These are phyloP conservation scores for Neodiprion virginianus DNA, from an alignment of 1,140 invertebrate species.

Conservation along the genomic window DNA sequence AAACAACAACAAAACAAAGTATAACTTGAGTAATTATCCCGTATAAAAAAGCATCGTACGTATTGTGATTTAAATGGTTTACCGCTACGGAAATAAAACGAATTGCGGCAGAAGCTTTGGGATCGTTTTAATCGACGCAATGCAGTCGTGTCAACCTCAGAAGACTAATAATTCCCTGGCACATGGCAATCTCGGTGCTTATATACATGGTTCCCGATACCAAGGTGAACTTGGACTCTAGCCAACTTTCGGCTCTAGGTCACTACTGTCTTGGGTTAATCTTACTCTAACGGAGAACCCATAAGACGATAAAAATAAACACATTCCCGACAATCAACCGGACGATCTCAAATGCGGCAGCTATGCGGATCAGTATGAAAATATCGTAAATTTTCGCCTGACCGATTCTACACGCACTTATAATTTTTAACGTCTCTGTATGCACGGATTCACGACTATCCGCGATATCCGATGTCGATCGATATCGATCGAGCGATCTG, in stretches of 20 bases:
- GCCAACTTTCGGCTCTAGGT: slow-evolving; percentile 53
- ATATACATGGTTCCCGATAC: slow-evolving; percentile 48
- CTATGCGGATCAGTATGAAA: neutral
- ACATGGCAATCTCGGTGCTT: slow-evolving; percentile 52
- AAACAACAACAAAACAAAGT: slow-evolving; percentile 24
- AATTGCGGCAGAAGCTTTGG: neutral
- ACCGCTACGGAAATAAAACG: too few relatives aligned
- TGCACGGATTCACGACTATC: too few relatives aligned
- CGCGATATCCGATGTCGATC: too few relatives aligned
- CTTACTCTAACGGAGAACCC: slow-evolving; percentile 21
- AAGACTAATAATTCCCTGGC: slow-evolving; percentile 51
- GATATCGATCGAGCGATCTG: too few relatives aligned
- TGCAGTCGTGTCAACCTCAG: slow-evolving; percentile 53
- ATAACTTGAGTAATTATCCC: neutral
- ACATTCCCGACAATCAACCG: neutral
- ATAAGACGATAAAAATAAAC: neutral
- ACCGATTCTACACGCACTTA: too few relatives aligned
- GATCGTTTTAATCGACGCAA: slow-evolving; percentile 47
- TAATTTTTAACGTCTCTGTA: too few relatives aligned
- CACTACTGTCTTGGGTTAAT: slow-evolving; percentile 45
- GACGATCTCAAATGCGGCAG: neutral
- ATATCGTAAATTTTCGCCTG: neutral
- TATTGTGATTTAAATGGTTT: too few relatives aligned
- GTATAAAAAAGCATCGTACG: slow-evolving; percentile 27
- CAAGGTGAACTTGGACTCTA: slow-evolving; percentile 54